Evolutionary conservation across 2,113 vertebrate species (phyloP), one percentile per base, ranked within the genome.

Genomic region (Tychaedon coryphoeus): DNA sequence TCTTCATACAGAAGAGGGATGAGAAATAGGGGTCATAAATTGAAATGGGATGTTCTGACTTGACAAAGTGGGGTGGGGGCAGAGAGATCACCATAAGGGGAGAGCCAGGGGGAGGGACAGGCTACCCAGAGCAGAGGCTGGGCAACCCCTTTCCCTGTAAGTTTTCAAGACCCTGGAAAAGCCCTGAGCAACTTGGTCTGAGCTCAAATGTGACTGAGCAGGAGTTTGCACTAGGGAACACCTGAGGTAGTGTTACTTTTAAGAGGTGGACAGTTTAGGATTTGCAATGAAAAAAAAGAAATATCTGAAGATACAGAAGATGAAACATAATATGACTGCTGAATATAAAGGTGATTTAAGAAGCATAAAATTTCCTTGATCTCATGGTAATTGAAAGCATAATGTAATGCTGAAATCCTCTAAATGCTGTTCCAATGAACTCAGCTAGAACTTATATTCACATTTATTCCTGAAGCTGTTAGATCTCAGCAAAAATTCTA

Each of bases 1-100:
- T 76, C 24, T 80, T 76, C 8, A 14, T 14, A 19, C 8, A 7
- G 17, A 73, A 89, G 15, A 12, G 8, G 5, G 8, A 53, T 57
- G 45, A 89, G 60, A 80, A 47, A 45, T 8, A 24, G 11, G 6
- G 28, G n/a, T 53, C 6, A 28, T 76, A 77, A 61, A 77, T 2
- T 36, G 45, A 51, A 83, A 51, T 0, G 14, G 12, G 29, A 24
- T 5, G 20, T 80, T 93, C 25, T 61, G 48, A 43, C 18, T 45
- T 56, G 18, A 38, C 14, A 5, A 10, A 36, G 15, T 6, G 13
- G 5, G 12, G 6, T 0, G 0, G 14, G 19, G 5, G 9, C 1
- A 19, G 40, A 19, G 10, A 1, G 3, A 51, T 83, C 9, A 24
- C 16, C 7, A 1, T 11, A 6, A 45, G 10, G 56, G 26, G 23